Evolutionary conservation across 2,888 invertebrate genomes (phyloP), one percentile per base, ranked within the genome.

Genomic region (Orthonevra nobilis): DNA sequence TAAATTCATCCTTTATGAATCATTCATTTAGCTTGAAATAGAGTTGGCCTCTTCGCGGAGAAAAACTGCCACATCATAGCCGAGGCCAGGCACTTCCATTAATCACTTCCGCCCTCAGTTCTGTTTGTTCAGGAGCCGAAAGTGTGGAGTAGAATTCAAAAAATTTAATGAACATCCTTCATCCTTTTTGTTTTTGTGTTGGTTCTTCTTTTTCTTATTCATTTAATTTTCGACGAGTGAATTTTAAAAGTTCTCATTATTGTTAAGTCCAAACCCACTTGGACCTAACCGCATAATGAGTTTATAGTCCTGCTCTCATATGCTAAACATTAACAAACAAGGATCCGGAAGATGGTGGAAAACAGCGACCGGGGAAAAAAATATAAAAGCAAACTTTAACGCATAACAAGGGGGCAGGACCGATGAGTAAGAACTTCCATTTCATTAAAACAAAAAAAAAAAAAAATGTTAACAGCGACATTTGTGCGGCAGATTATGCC

Each of bases 401-500:
- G 58, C 75, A 58, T 52, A 70, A 69, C 54, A 54, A 48, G 34
- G 28, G 52, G 3, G 9, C 9, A 10, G 5, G 32, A 15, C n/a
- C 9, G 34, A 10, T 23, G 32, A 17, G 54, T n/a, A n/a, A n/a
- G n/a, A n/a, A 64, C 64, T 66, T 77, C 28, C 17, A 46, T 72
- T 77, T 77, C 72, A 72, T 72, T 64, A 77, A 77, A 77, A n/a
- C n/a, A n/a, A n/a, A n/a, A n/a, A n/a, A n/a, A n/a, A n/a, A n/a
- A n/a, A n/a, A n/a, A n/a, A 75, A 75, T 72, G 77, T 72, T 72
- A 72, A 72, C 72, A 72, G 77, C 72, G 72, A 77, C 72, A 77
- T 77, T 77, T 72, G 72, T 72, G 64, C 32, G 52, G 52, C 58
- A 58, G 64, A 77, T 77, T 77, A 77, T 63, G 70, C 28, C 58